These are phyloP conservation scores for Oceanodroma leucorhoa DNA, from an alignment of 2,797 vertebrate species.

Conservation along the genomic window DNA sequence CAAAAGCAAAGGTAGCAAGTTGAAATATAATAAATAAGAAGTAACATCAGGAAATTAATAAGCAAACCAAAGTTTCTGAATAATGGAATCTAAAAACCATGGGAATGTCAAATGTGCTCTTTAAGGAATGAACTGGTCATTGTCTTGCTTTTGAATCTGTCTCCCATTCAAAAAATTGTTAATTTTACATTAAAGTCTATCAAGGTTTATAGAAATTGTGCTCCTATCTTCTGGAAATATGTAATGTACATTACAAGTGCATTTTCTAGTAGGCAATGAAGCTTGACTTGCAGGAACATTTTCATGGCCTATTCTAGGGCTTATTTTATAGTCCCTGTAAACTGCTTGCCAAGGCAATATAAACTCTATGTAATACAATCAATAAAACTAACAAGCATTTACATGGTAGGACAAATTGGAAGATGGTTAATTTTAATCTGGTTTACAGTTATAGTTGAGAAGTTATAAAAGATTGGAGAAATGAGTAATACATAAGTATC, in stretches of 20 bases:
- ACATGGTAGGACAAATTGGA: background rate
- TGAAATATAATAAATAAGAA: background rate
- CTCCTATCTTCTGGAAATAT: background rate
- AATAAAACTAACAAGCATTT: slow-evolving; percentile 34
- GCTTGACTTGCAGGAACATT: slow-evolving; percentile 7
- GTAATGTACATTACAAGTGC: background rate
- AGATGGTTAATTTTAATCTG: slow-evolving; percentile 7
- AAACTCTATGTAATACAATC: background rate
- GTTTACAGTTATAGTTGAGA: background rate
- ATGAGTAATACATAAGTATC: background rate
- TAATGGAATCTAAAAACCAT: background rate
- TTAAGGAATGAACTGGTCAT: background rate
- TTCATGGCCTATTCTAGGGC: slow-evolving; percentile 2
- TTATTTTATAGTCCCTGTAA: slow-evolving; percentile 20
- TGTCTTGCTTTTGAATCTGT: background rate
- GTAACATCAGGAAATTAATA: background rate
- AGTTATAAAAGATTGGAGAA: background rate
- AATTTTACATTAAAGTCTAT: background rate
- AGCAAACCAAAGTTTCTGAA: background rate
- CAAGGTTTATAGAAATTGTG: background rate
- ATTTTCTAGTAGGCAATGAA: background rate
- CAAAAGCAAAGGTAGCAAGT: background rate
- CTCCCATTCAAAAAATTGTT: background rate
- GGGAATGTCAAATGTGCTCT: background rate
- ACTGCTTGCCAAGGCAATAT: background rate